Base-by-base conservation (phyloP, 2,797 vertebrate species). In the Saxicola maurus region DNA sequence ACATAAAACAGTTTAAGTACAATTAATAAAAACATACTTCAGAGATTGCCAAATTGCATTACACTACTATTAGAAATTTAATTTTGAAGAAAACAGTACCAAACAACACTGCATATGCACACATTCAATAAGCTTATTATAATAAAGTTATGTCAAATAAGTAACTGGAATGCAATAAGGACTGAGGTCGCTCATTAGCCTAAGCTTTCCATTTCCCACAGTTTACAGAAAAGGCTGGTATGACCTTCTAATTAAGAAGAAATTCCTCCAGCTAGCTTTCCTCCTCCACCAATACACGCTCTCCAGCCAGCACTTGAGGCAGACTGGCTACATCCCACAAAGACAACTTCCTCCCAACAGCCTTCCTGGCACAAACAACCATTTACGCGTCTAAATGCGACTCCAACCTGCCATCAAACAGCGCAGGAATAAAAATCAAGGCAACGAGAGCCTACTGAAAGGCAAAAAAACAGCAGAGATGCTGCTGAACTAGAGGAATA, bases 231-330 rank as follows among this genome's bases (percentile, higher is more conserved):
- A 91, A 69, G 75, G 17, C 0, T 27, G 4, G 40, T 33, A 31
- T 11, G 52, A 82, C 72, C 37, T 45, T 74, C 53, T 93, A 93
- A 91, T 92, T 89, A 87, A 87, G 61, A 48, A 85, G 35, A 73
- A 91, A 78, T 56, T 89, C 77, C 65, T 77, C 21, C 82, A 71
- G 69, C 53, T 76, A 73, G 67, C 59, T 93, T 86, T 81, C 90
- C 62, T 72, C 35, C n/a, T 52, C 62, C 51, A 59, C 48, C 62
- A 84, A 35, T 1, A 7, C 5, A 0, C 0, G 0, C 25, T 55
- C 57, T 76, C 66, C 69, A 91, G 74, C 56, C 73, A 75, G 37
- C 85, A 68, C 89, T 92, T 30, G 51, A 62, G 91, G 92, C 85
- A 74, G 62, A 17, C 59, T 52, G 55, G 57, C 61, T 87, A 11